A percentile compares a stretch with the other conserved stretches of the same genome.
Evolutionary conservation across 30 jellyfish, hydroid and myxozoan species (phyloP).

Genomic region (Rhopilema esculentum): DNA sequence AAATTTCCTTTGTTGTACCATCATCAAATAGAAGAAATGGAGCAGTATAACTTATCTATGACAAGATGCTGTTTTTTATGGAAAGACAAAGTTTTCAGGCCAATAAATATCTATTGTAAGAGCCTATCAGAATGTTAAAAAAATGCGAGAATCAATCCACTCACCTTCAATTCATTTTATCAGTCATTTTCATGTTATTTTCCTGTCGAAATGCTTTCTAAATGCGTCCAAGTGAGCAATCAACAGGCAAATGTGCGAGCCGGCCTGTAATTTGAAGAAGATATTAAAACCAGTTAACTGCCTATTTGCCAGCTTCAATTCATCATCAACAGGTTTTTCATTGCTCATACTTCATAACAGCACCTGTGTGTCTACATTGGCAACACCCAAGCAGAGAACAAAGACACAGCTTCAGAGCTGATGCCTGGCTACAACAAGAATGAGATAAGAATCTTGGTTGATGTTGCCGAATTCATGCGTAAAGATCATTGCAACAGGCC

Average conservation of each 20-base stretch:
- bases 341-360: neutral
- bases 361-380: conserved; percentile 4
- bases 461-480: too few relatives aligned
- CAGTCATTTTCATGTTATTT: too few relatives aligned
- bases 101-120: too few relatives aligned
- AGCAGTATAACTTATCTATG: too few relatives aligned
- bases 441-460: neutral
- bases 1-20: too few relatives aligned
- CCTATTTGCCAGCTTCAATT: conserved; percentile 11
- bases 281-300: neutral
- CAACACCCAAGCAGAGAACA: neutral
- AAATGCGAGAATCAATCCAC: too few relatives aligned
- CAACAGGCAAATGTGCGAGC: neutral
- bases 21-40: too few relatives aligned
- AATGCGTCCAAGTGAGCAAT: neutral
- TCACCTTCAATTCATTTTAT: neutral
- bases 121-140: too few relatives aligned
- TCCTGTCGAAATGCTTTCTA: too few relatives aligned
- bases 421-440: neutral
- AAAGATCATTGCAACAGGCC: too few relatives aligned
- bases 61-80: too few relatives aligned
- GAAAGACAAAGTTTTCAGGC: too few relatives aligned
- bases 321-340: conserved; percentile 9
- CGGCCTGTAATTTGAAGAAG: neutral
- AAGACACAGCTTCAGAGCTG: neutral